phyloP scores from a whole-genome alignment of 2,113 vertebrate genomes.

The Apodemus sylvaticus region DNA sequence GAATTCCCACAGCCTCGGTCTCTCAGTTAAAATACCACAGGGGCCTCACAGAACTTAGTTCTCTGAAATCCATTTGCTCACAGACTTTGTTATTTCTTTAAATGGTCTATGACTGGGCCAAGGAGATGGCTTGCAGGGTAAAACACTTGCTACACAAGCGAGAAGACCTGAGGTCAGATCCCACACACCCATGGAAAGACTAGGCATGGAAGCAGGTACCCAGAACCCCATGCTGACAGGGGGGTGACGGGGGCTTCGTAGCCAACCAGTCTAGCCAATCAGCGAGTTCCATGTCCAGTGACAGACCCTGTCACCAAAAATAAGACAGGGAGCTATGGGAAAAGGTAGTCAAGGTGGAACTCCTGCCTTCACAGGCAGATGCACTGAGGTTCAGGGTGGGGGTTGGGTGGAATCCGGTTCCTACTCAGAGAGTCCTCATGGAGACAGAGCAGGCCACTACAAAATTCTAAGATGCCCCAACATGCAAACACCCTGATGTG shows the following conservation, averaged over 20 bases:
- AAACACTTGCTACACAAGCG: neutral
- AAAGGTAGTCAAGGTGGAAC: neutral
- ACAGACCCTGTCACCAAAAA: neutral
- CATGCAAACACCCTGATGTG: neutral
- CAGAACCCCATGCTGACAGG: neutral
- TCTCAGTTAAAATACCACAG: neutral
- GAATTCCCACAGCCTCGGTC: neutral
- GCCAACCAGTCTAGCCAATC: neutral
- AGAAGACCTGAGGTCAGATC: neutral
- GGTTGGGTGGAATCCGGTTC: neutral
- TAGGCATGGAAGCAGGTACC: neutral
- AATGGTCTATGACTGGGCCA: neutral
- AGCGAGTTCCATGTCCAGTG: neutral
- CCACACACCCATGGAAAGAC: neutral
- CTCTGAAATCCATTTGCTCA: neutral
- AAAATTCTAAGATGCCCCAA: neutral
- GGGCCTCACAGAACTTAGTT: neutral
- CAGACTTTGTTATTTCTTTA: neutral
- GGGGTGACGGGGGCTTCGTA: neutral
- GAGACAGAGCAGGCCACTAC: neutral
- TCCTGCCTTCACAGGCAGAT: neutral
- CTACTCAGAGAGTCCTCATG: accelerated
- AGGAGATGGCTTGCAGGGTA: neutral
- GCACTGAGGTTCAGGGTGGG: neutral
- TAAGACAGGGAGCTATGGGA: neutral